These are phyloP conservation scores for Idris sp. DNA, from an alignment of 1,140 invertebrate species.

Conservation along the genomic window DNA sequence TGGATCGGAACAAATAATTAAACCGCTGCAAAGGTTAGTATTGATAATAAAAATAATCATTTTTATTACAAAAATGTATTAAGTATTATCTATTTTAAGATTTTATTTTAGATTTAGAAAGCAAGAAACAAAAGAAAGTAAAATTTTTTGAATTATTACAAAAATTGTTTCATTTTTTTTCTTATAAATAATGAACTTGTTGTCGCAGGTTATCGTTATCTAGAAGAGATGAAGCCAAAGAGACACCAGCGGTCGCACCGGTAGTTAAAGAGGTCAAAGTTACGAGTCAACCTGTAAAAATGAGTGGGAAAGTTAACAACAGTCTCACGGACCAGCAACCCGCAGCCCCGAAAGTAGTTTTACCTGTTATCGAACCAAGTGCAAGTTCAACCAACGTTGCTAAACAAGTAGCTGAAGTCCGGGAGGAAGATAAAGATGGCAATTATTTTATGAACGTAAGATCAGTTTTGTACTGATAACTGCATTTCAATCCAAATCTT, in stretches of 20 bases:
- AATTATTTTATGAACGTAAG: constrained; percentile 84
- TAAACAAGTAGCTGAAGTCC: constrained; percentile 44
- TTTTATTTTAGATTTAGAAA: too few relatives aligned
- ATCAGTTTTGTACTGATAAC: constrained; percentile 12
- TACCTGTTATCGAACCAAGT: constrained; percentile 73
- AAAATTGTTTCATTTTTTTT: too few relatives aligned
- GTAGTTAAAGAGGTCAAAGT: constrained; percentile 23
- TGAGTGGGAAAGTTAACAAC: constrained; percentile 66
- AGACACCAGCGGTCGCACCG: constrained; percentile 23
- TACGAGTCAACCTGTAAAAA: constrained; percentile 27
- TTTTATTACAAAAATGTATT: too few relatives aligned
- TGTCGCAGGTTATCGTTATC: constrained; percentile 50
- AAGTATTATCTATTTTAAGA: too few relatives aligned
- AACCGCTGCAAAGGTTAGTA: constrained; percentile 75
- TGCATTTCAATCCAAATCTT: too few relatives aligned
- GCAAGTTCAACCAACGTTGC: constrained; percentile 66
- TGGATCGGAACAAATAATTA: constrained; percentile 74
- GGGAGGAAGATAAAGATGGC: constrained; percentile 81
- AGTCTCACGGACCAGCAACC: constrained; percentile 75
- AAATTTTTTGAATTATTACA: too few relatives aligned
- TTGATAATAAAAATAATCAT: too few relatives aligned
- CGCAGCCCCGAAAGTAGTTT: constrained; percentile 77
- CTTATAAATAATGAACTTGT: background rate
- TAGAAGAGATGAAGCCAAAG: constrained; percentile 50
- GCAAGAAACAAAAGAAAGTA: too few relatives aligned